A percentile compares a stretch with the other conserved stretches of the same genome.
Evolutionary conservation across 2,113 vertebrate species (phyloP).

Genomic region (Epinephelus lanceolatus): DNA sequence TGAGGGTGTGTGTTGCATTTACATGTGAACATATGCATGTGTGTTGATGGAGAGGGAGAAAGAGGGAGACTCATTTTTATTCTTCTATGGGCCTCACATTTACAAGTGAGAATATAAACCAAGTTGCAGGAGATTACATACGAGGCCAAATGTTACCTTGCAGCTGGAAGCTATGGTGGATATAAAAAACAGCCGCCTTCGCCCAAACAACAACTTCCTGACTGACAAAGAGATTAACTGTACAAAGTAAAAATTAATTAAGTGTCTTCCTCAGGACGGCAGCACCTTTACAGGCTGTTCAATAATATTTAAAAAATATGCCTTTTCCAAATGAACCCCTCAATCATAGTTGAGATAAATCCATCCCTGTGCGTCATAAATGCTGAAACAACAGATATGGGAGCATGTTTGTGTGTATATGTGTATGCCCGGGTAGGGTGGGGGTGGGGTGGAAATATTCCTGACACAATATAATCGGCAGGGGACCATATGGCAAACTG

Average conservation of each 20-base stretch:
- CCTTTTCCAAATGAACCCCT: neutral
- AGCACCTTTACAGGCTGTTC: neutral
- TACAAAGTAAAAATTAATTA: constrained; percentile 11
- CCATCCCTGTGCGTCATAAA: neutral
- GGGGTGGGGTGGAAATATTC: constrained; percentile 89
- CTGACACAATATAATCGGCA: constrained; percentile 91
- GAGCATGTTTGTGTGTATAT: constrained; percentile 10
- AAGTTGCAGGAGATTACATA: constrained; percentile 87
- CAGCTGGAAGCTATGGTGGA: constrained; percentile 61
- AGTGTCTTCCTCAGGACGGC: neutral
- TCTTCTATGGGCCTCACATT: constrained; percentile 86
- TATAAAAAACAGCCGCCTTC: constrained; percentile 6
- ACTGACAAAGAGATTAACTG: constrained; percentile 20
- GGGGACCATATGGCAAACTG: constrained; percentile 95
- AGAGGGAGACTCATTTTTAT: constrained; percentile 85
- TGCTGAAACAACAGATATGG: constrained; percentile 45
- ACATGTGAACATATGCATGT: constrained; percentile 75
- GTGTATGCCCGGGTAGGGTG: constrained; percentile 66
- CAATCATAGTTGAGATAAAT: neutral
- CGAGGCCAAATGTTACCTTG: constrained; percentile 83
- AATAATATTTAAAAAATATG: neutral
- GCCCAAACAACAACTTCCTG: constrained; percentile 23
- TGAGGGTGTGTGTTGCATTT: constrained; percentile 70
- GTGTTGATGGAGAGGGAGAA: constrained; percentile 64
- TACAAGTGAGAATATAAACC: constrained; percentile 89